Conservation (phyloP, 2,888 invertebrate genomes). For the Drosophila nr. fundita region DNA sequence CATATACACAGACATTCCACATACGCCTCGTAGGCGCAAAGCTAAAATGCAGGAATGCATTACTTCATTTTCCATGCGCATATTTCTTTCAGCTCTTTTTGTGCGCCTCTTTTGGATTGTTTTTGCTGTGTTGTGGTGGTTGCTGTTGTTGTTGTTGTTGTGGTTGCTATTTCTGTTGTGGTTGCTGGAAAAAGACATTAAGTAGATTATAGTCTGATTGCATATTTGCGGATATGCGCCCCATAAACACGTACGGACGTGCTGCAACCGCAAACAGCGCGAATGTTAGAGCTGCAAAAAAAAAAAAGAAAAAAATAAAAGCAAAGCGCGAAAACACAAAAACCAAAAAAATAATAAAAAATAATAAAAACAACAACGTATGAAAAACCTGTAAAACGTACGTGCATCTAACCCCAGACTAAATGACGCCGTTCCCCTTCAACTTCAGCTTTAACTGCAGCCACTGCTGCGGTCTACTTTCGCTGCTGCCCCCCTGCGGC, state of each 20-base stretch:
- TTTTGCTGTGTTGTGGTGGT: slow-evolving; percentile 8
- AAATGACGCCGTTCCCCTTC: slow-evolving; percentile 66
- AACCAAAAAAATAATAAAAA: slow-evolving; percentile 8
- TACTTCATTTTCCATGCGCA: slow-evolving; percentile 72
- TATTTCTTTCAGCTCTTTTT: slow-evolving; percentile 35
- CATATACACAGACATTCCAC: slow-evolving; percentile 24
- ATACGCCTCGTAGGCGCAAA: slow-evolving; percentile 36
- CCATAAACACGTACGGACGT: slow-evolving; percentile 81
- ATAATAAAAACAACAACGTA: slow-evolving; percentile 15
- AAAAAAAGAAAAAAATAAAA: slow-evolving; percentile 22
- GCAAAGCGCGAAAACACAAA: background rate
- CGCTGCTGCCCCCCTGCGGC: background rate
- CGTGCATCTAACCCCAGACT: slow-evolving; percentile 79
- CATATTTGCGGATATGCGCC: slow-evolving; percentile 81
- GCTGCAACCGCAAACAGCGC: slow-evolving; percentile 79
- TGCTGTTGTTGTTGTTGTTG: slow-evolving; percentile 18
- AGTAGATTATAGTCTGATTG: slow-evolving; percentile 80
- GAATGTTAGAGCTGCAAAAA: slow-evolving; percentile 54
- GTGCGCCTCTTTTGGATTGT: slow-evolving; percentile 15
- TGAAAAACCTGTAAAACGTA: slow-evolving; percentile 76
- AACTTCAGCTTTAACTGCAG: slow-evolving; percentile 30
- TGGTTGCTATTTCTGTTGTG: slow-evolving; percentile 27
- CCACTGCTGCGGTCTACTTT: slow-evolving; percentile 33
- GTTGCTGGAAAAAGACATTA: slow-evolving; percentile 77
- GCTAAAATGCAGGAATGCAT: slow-evolving; percentile 65